Evolutionary conservation across 2,888 invertebrate species (phyloP), one percentile per base, ranked within the genome.

Genomic region (Chrysomela aeneicollis): DNA sequence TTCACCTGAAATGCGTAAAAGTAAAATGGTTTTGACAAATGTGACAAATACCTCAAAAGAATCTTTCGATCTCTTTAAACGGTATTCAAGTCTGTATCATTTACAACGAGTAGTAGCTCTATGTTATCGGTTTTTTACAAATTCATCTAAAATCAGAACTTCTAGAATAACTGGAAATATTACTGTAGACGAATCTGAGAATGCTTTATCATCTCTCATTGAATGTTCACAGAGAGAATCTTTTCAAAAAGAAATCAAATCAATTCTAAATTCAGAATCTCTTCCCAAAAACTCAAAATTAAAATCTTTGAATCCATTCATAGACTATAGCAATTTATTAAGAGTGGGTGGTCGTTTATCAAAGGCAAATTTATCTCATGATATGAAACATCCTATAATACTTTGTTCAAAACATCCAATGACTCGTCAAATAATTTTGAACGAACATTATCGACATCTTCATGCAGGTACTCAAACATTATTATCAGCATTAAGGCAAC

Each of bases 391-490:
- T 6, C 26, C 6, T 3, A 6, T 26, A 26, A 6, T 26, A 26
- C 6, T 26, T 42, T 60, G 59, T 0, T 18, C 37, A 2, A 65
- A 63, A 18, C 57, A 64, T 30, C 9, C 8, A n/a, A n/a, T n/a
- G n/a, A n/a, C n/a, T n/a, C n/a, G n/a, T n/a, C n/a, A n/a, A n/a
- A n/a, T n/a, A n/a, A n/a, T n/a, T n/a, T n/a, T n/a, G n/a, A n/a
- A n/a, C n/a, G n/a, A n/a, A n/a, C n/a, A n/a, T 53, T 71, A 15
- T 61, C 66, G 37, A 17, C 15, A 61, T 1, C 42, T 71, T 2
- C 72, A 68, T 59, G 71, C 73, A 9, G 72, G 72, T 1, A 53
- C 65, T 8, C 66, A 63, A 30, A 60, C 63, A n/a, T 9, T 61
- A 30, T 55, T 72, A 6, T 19, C 59, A 8, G n/a, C 57, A 12